A percentile compares a stretch with the other conserved stretches of the same genome.
Conservation (phyloP, 2,888 invertebrate species). For the Keiferia lycopersicella region DNA sequence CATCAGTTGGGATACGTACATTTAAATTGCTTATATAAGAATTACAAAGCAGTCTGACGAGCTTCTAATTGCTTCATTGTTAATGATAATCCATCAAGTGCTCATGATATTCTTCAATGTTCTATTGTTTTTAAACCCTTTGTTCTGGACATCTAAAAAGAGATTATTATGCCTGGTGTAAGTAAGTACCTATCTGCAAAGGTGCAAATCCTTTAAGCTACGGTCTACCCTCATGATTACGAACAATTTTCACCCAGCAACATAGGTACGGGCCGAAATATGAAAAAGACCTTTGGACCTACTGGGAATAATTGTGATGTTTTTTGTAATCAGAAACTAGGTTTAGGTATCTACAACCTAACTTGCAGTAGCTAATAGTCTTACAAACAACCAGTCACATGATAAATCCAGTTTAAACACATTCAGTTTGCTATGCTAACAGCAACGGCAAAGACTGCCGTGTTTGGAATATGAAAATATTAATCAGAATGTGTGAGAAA, state of each 20-base stretch:
- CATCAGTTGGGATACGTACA: neutral
- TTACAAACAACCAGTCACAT: neutral
- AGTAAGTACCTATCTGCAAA: too few relatives aligned
- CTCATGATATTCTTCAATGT: neutral
- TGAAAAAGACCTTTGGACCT: neutral
- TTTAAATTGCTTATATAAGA: neutral
- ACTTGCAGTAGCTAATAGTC: neutral
- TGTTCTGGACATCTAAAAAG: neutral
- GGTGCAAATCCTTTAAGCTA: too few relatives aligned
- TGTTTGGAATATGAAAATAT: constrained; percentile 10
- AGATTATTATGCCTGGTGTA: too few relatives aligned
- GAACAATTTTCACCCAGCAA: neutral
- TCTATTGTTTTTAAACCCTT: neutral
- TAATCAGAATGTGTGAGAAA: neutral
- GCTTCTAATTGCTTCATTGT: neutral
- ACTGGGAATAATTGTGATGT: neutral
- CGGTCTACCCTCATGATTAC: too few relatives aligned
- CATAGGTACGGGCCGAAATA: neutral
- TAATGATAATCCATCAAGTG: neutral
- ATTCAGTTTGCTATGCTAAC: neutral
- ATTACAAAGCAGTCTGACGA: neutral
- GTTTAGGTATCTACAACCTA: too few relatives aligned
- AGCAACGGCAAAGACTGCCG: neutral
- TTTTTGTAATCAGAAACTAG: too few relatives aligned
- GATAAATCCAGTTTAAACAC: neutral